These are phyloP conservation scores for Andricus grossulariae DNA, from an alignment of 1,140 invertebrate genomes.

Conservation along the genomic window DNA sequence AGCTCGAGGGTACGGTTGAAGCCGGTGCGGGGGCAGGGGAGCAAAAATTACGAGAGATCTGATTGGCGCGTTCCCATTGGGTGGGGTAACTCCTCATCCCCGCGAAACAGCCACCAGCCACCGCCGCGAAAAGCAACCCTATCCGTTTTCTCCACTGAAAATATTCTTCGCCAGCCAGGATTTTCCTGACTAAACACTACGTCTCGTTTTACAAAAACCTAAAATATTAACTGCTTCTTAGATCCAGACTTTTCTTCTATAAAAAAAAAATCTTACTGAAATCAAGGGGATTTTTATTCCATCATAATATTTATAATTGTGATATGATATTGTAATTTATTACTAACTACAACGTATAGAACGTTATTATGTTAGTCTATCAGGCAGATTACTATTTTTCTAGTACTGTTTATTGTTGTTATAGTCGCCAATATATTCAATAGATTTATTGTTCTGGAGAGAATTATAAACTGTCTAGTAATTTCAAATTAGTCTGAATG, in stretches of 20 bases:
- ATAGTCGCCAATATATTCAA: no score
- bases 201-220: slow-evolving; percentile 7
- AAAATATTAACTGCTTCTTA: slow-evolving; percentile 11
- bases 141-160: slow-evolving; percentile 52
- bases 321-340: no score
- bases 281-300: neutral
- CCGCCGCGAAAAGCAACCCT: slow-evolving; percentile 46
- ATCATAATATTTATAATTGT: neutral
- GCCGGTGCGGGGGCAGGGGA: slow-evolving; percentile 57
- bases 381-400: no score
- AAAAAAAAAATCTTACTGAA: neutral
- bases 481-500: no score
- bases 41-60: slow-evolving; percentile 67
- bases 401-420: no score
- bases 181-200: neutral
- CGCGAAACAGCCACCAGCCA: slow-evolving; percentile 56
- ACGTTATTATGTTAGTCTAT: no score
- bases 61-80: slow-evolving; percentile 67
- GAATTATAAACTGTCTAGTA: no score
- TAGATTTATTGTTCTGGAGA: no score
- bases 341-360: no score
- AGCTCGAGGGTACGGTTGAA: slow-evolving; percentile 58
- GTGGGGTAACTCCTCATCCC: slow-evolving; percentile 65
- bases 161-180: slow-evolving; percentile 52
- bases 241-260: neutral